phyloP scores from a whole-genome alignment of 2,888 invertebrate species.

The Nebria salina region DNA sequence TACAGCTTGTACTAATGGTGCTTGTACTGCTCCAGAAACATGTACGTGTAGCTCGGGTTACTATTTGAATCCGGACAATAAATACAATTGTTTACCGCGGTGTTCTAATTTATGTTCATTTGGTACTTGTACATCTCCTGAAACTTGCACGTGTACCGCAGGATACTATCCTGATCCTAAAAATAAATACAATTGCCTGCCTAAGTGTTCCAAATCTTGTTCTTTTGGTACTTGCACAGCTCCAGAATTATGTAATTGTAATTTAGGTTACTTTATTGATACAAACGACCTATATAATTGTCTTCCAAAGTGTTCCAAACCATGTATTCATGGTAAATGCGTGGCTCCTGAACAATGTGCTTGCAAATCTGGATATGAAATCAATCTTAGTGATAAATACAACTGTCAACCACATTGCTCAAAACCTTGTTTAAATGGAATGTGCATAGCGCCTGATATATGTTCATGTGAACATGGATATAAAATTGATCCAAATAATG shows the following conservation, averaged over 20 bases:
- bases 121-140: slow-evolving; percentile 27
- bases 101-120: slow-evolving; percentile 9
- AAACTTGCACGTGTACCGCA: slow-evolving; percentile 4
- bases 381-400: slow-evolving; percentile 59
- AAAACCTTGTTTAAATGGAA: slow-evolving; percentile 58
- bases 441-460: slow-evolving; percentile 47
- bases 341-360: slow-evolving; percentile 57
- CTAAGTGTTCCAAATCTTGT: slow-evolving; percentile 24
- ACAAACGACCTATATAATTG: slow-evolving; percentile 51
- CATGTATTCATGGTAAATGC: slow-evolving; percentile 58
- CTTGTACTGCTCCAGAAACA: slow-evolving; percentile 48
- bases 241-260: slow-evolving; percentile 64
- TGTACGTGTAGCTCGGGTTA: slow-evolving; percentile 45
- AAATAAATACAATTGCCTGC: slow-evolving; percentile 27
- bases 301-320: slow-evolving; percentile 51
- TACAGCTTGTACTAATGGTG: slow-evolving; percentile 45
- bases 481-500: slow-evolving; percentile 53
- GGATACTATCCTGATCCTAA: slow-evolving; percentile 7
- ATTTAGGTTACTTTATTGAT: slow-evolving; percentile 56
- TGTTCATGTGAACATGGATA: slow-evolving; percentile 63
- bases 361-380: slow-evolving; percentile 66
- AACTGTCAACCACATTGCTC: slow-evolving; percentile 59
- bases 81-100: slow-evolving; percentile 30
- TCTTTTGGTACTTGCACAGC: slow-evolving; percentile 62
- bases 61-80: slow-evolving; percentile 10